A percentile compares a stretch with the other conserved stretches of the same genome.
Evolutionary conservation across 2,113 vertebrate species (phyloP).

Genomic region (Scolopax mira): DNA sequence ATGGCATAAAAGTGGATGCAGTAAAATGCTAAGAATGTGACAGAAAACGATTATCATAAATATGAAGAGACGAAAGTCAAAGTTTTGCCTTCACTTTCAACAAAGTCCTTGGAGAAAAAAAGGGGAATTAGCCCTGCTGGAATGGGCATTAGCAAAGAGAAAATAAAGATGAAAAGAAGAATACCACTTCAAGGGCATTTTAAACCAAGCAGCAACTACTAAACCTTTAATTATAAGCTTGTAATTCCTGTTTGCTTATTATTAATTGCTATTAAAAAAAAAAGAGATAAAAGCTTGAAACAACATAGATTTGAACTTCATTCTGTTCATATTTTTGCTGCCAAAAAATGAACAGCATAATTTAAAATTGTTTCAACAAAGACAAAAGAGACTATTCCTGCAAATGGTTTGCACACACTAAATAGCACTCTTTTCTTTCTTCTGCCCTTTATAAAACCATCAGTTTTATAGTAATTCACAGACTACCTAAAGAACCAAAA

Average conservation of each 20-base stretch:
- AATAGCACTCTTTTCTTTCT: not conserved
- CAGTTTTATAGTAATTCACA: not conserved
- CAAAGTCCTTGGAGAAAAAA: not conserved
- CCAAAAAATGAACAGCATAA: not conserved
- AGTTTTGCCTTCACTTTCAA: constrained; percentile 18
- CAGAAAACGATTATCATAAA: constrained; percentile 39
- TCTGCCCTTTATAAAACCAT: not conserved
- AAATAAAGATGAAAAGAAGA: constrained; percentile 3
- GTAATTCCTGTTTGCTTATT: constrained; percentile 17
- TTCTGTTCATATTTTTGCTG: not conserved
- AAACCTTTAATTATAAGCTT: constrained; percentile 16
- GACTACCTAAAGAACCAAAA: not conserved
- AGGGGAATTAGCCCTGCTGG: not conserved
- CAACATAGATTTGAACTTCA: not conserved
- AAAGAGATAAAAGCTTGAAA: not conserved
- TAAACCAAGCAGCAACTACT: not conserved
- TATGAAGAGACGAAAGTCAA: not conserved
- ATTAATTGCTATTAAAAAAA: not conserved
- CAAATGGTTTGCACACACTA: not conserved
- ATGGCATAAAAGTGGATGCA: constrained; percentile 16
- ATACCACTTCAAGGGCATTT: constrained; percentile 35
- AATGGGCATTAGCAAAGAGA: not conserved
- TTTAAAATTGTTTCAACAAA: not conserved
- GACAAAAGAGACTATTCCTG: not conserved
- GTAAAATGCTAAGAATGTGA: constrained; percentile 32